Evolutionary conservation across 2,113 vertebrate genomes (phyloP).

Genomic region (Seriola aureovittata): DNA sequence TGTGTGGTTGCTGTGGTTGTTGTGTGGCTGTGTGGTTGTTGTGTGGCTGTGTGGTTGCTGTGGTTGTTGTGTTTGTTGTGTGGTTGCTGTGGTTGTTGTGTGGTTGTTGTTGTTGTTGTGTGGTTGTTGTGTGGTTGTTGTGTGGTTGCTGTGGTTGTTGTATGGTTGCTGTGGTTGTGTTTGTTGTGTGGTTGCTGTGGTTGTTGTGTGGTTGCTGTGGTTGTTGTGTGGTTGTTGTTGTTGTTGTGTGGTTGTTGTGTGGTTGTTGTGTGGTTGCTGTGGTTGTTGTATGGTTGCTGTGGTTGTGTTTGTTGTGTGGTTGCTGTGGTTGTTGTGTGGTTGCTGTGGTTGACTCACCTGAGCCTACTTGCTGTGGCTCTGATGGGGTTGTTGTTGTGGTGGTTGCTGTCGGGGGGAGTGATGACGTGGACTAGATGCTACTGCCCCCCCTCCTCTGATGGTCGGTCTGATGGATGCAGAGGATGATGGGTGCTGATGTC

Average conservation of each 20-base stretch:
- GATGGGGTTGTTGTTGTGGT: slow-evolving; percentile 34
- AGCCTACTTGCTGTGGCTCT: slow-evolving; percentile 49
- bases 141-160: no score
- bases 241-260: neutral
- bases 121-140: no score
- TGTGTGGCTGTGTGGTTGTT: no score
- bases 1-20: no score
- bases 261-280: neutral
- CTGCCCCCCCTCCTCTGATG: slow-evolving; percentile 84
- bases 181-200: no score
- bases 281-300: no score
- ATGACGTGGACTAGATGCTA: slow-evolving; percentile 81
- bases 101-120: no score
- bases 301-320: neutral
- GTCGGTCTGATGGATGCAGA: slow-evolving; percentile 84
- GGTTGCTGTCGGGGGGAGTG: slow-evolving; percentile 76
- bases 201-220: no score
- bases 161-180: no score
- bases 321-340: neutral
- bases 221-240: neutral
- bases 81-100: no score
- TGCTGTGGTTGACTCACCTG: slow-evolving; percentile 45
- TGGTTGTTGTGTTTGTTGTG: no score
- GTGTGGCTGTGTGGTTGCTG: no score
- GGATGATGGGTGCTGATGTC: slow-evolving; percentile 83